Conservation (phyloP, 2,888 invertebrate genomes). For the Volucella bombylans region DNA sequence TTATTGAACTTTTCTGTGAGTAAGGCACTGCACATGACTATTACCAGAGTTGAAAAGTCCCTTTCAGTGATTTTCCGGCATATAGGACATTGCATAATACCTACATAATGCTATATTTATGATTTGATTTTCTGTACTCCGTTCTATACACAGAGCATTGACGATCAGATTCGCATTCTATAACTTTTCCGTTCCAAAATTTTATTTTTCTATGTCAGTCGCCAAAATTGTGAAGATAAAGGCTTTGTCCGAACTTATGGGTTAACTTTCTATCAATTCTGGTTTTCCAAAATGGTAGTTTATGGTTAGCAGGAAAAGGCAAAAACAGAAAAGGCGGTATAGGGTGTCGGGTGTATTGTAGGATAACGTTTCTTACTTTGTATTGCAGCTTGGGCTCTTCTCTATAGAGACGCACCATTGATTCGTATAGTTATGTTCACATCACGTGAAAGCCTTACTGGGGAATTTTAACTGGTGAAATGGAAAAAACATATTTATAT, state of each 20-base stretch:
- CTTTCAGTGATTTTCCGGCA: conserved; percentile 55
- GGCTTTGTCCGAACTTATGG: conserved; percentile 64
- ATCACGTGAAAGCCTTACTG: conserved; percentile 43
- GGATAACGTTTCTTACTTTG: conserved; percentile 27
- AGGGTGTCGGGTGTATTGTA: conserved; percentile 46
- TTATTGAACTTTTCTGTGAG: conserved; percentile 67
- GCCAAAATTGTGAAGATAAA: conserved; percentile 66
- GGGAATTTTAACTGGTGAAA: conserved; percentile 35
- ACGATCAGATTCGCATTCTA: conserved; percentile 45
- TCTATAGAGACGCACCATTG: conserved; percentile 60
- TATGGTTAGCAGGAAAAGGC: conserved; percentile 25
- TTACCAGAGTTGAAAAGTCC: conserved; percentile 60
- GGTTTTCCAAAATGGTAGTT: conserved; percentile 66
- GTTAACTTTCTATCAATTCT: conserved; percentile 71
- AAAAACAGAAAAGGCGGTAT: conserved; percentile 34
- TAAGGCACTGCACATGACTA: conserved; percentile 70
- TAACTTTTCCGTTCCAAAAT: conserved; percentile 58
- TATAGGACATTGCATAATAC: conserved; percentile 62
- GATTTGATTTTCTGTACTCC: conserved; percentile 57
- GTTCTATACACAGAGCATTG: conserved; percentile 27
- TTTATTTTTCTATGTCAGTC: conserved; percentile 68
- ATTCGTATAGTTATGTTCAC: conserved; percentile 52
- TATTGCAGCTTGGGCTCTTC: conserved; percentile 44
- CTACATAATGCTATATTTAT: conserved; percentile 69
- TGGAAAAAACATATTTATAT: conserved; percentile 47